Evolutionary conservation across 2,113 vertebrate genomes (phyloP), one percentile per base, ranked within the genome.

Genomic region (Cavia aperea): DNA sequence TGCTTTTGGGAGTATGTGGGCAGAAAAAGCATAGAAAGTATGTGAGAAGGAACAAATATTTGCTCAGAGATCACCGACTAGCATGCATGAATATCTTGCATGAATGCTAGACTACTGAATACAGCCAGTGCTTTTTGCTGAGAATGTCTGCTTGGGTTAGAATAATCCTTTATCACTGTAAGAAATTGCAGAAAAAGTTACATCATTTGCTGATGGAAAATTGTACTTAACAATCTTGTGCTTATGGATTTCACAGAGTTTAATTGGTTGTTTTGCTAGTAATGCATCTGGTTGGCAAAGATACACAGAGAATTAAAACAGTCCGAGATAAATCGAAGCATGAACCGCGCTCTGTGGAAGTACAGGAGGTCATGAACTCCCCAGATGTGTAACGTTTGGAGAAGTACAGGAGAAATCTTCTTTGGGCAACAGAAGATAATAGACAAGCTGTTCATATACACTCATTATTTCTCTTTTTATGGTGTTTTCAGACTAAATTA

Each of bases 251-350:
- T 70, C 23, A 70, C 83, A 23, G 4, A 63, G 16, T 89, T 73
- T 86, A 90, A 90, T 16, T 91, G 6, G 15, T 81, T 96, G 62
- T 86, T 65, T 39, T 92, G 14, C 51, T 90, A 73, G 36, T 62
- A 70, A n/a, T n/a, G 10, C 4, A 29, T 82, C n/a, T 63, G 54
- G 1, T 23, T 91, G 81, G 58, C 11, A 54, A 81, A 88, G 19
- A 51, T 79, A 93, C 51, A 70, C 33, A 75, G 31, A 88, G n/a
- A 75, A 60, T 23, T 4, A 58, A 58, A 58, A 58, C 16, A 58
- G 18, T 58, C 56, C 6, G 56, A 19, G 56, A 75, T 92, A 86
- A 93, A 60, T 3, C 73, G 39, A 94, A 54, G 46, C 58, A 65
- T 75, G 23, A 58, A 39, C 31, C 23, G 51, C 26, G 12, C 56